Base-by-base conservation (phyloP, 2,888 invertebrate genomes). In the Atrina japonica region DNA sequence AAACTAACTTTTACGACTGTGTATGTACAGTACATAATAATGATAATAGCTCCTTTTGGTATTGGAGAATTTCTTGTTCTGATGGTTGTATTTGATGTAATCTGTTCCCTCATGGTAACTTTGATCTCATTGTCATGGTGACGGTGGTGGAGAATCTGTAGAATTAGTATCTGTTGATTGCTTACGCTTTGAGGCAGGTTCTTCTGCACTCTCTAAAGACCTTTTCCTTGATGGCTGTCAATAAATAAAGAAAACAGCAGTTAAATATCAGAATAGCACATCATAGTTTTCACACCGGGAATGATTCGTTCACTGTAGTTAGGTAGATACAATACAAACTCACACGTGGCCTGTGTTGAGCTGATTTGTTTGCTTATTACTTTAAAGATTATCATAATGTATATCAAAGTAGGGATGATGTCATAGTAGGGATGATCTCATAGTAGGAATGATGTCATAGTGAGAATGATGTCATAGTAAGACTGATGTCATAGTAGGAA, bases 141-240 rank as follows among this genome's bases (percentile, higher is more conserved):
- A 80, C n/a, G 73, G 70, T 6, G 77, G 79, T 1, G 81, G 81
- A n/a, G 84, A 75, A n/a, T 27, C 68, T 16, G 77, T 79, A 16
- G 84, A 73, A 25, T 50, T 73, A n/a, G 83, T 82, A 35, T 82
- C 82, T n/a, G 65, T 56, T 1, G 83, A 85, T 41, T 58, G 66
- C 56, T 73, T 75, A 50, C 81, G 59, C 55, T 83, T 85, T 3
- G 78, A 40, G 7, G 69, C 50, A 9, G 81, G 78, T 16, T 72
- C 78, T 2, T 82, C 82, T 21, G 66, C 69, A 11, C 23, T 47
- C 25, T 83, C 84, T 35, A 75, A 18, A 7, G 78, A 55, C 52
- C 84, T 61, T 65, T 84, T 84, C 72, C 77, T 83, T 14, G 63
- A 40, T 14, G 81, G 81, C 82, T 82, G 61, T 27, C 64, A 60